Evolutionary conservation across 1,140 invertebrate species (phyloP), one percentile per base, ranked within the genome.

Genomic region (Trichomalopsis sarcophagae): DNA sequence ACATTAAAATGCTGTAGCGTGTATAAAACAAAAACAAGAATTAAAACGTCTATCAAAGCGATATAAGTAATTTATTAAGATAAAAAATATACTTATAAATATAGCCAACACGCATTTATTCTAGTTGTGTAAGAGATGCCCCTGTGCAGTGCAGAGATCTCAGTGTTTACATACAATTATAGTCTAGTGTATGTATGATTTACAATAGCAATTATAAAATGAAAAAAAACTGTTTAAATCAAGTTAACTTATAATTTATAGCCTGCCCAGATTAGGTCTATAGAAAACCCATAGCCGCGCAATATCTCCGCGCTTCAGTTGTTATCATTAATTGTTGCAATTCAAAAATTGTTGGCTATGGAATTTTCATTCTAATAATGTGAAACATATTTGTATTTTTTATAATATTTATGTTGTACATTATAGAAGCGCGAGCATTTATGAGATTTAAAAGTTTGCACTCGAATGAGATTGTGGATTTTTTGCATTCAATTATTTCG

Each of bases 151-250:
- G 87, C 87, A 88, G 85, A 89, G 86, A 89, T 89, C 87, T 89
- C 89, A 88, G 82, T 88, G 87, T 88, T 87, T 88, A 87, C 86
- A 83, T 89, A 89, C 84, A 87, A 86, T 87, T 89, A 87, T 89
- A 88, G 88, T 88, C 87, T 89, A 89, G 87, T 27, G 11, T 71
- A 88, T 87, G 80, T 86, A 88, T 89, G 83, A 89, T 88, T 88
- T 88, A 84, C 81, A 81, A 86, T 89, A 89, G 87, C 82, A 55
- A 87, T 87, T 62, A 66, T 80, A 74, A 71, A 79, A 27, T 7
- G 33, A 84, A 84, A 71, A 71, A 27, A 11, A 83, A 76, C 7
- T 21, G 68, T 50, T 30, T 30, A 0, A 33, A 27, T 30, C 10
- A 71, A 68, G 21, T 73, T 73, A 75, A 71, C 13, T 71, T 79